Percentiles rank a stretch among this genome's conserved stretches.
Conservation (phyloP, 2,113 vertebrate genomes). For the Nematolebias whitei region DNA sequence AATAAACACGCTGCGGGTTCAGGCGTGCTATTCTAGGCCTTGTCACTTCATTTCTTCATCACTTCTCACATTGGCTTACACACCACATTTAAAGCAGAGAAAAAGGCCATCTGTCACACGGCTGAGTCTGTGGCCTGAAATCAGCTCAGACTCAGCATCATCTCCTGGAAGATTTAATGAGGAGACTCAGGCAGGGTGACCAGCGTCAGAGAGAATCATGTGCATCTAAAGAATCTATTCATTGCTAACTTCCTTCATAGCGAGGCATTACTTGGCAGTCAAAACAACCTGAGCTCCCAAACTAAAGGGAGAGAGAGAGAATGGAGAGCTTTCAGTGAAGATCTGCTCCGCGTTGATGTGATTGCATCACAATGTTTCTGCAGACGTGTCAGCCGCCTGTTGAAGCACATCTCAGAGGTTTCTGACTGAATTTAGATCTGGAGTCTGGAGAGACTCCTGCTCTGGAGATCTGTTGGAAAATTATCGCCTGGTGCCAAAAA, state of each 20-base stretch:
- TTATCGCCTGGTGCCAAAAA: background rate
- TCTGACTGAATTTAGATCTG: background rate
- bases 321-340: background rate
- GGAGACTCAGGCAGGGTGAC: background rate
- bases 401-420: background rate
- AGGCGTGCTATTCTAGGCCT: conserved; percentile 36
- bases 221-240: background rate
- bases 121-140: background rate
- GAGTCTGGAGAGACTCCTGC: background rate
- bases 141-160: background rate
- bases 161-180: background rate
- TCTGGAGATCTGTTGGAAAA: background rate
- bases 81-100: background rate
- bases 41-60: conserved; percentile 49
- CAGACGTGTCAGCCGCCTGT: conserved; percentile 9
- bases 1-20: conserved; percentile 14
- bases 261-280: background rate
- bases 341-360: background rate
- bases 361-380: background rate
- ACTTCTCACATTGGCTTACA: conserved; percentile 24
- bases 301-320: too few relatives aligned
- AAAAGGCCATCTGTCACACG: conserved; percentile 3
- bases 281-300: background rate
- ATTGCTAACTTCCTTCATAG: background rate
- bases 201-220: background rate